These are phyloP conservation scores for Patiria miniata DNA, from an alignment of 35 echinoderm and acorn worm species.

Conservation along the genomic window DNA sequence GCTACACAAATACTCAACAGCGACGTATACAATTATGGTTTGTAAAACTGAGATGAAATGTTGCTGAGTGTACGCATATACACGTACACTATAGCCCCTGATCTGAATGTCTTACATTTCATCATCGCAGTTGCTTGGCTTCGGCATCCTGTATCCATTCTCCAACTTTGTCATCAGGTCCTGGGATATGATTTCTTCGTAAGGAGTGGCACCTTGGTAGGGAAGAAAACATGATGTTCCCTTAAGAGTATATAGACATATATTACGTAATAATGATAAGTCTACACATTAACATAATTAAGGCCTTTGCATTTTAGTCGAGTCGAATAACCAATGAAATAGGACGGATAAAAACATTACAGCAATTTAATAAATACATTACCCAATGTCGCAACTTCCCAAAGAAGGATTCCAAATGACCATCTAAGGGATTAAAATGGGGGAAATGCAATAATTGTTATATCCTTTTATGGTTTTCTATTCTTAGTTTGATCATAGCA, in stretches of 20 bases:
- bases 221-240: too few relatives aligned
- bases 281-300: neutral
- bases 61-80: neutral
- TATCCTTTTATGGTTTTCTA: neutral
- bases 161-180: neutral
- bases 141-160: conserved; percentile 30
- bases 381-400: conserved; percentile 16
- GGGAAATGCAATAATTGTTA: neutral
- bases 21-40: neutral
- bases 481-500: neutral
- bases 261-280: neutral
- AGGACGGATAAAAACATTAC: neutral
- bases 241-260: neutral
- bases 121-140: neutral
- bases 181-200: neutral
- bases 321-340: neutral
- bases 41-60: too few relatives aligned
- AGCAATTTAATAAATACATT: neutral
- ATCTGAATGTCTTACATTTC: conserved; percentile 3
- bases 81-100: neutral
- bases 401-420: conserved; percentile 25
- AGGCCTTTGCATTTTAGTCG: neutral
- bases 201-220: conserved; percentile 7
- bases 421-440: neutral
- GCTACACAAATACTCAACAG: neutral